Base-by-base conservation (phyloP, 2,888 invertebrate genomes). In the Phorcus lineatus region DNA sequence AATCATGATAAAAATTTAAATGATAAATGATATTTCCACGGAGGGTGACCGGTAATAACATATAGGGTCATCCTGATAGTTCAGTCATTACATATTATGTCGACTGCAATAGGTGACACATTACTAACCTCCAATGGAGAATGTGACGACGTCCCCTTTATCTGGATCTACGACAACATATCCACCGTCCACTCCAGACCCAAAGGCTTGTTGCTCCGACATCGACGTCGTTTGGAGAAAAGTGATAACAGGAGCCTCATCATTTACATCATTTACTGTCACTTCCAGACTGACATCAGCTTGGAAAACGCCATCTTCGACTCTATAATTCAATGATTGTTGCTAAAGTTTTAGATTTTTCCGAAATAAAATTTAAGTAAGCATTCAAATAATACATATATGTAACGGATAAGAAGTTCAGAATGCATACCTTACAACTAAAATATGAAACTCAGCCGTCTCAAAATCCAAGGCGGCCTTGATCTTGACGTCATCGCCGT, bases 191-290 rank as follows among this genome's bases (percentile, higher is more conserved):
- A 57, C 57, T 24, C 57, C 57, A 3, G 57, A n/a, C 0, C n/a
- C 57, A 22, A 57, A n/a, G 13, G 57, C 57, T 24, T 57, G 57
- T 19, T 57, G 9, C 57, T 57, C 57, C 11, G 57, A 57, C 22
- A 57, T 24, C 4, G 22, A 22, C 22, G 57, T 24, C 7, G 22
- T 24, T 57, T 19, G 6, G 9, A 57, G 22, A 1, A 7, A 22
- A 47, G 74, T 74, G 47, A 74, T 74, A 17, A 74, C 74, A 9
- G 74, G 74, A 2, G 47, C 40, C 40, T 74, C 74, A 40, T 74
- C 74, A 7, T 4, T 6, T 0, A 47, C 74, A 19, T 74, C 40
- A n/a, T 19, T 40, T n/a, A 74, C 74, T 4, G 17, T 31, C 9
- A 74, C 19, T 17, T 31, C 19, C 36, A 74, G 19, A 16, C 36